Evolutionary conservation across 2,888 invertebrate genomes (phyloP), one percentile per base, ranked within the genome.

Genomic region (Synergus umbraculus): DNA sequence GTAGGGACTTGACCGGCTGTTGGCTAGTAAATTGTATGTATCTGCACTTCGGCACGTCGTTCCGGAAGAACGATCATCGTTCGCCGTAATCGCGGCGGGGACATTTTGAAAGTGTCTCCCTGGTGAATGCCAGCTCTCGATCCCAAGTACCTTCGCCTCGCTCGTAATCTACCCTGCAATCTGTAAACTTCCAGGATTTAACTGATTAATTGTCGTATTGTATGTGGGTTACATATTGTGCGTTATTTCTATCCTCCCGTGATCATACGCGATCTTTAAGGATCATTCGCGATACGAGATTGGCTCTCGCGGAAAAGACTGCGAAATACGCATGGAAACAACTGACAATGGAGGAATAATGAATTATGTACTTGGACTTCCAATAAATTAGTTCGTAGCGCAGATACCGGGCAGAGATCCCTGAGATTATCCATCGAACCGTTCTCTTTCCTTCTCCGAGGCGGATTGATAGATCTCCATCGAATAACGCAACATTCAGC

Each of bases 191-290:
- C 58, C 43, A 69, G 18, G 63, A 58, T 67, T 67, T 69, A 49
- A 49, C 76, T 81, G 80, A 82, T 82, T 83, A 82, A 83, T 83
- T 82, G 79, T 81, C 78, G 73, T 63, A 79, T 78, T 78, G 67
- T 78, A 46, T 58, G 41, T 43, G 43, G n/a, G 18, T 41, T 66
- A 41, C 43, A 66, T n/a, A 66, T 66, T 43, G 66, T 43, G 43
- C 43, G 37, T 43, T 66, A 43, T 66, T 66, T 41, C 64, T 65
- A n/a, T 66, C 41, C 41, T 41, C 43, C 76, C 73, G 76, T 64
- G 54, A 69, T 66, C 41, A 22, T 29, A 49, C 76, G 10, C 76
- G 82, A 78, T 79, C 77, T 46, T 65, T 43, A 60, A 79, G 78
- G 54, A 65, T 77, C 78, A 54, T 58, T 58, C 76, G 15, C 63